Evolutionary conservation across 2,113 vertebrate genomes (phyloP).

Genomic region (Nesogale talazaci): DNA sequence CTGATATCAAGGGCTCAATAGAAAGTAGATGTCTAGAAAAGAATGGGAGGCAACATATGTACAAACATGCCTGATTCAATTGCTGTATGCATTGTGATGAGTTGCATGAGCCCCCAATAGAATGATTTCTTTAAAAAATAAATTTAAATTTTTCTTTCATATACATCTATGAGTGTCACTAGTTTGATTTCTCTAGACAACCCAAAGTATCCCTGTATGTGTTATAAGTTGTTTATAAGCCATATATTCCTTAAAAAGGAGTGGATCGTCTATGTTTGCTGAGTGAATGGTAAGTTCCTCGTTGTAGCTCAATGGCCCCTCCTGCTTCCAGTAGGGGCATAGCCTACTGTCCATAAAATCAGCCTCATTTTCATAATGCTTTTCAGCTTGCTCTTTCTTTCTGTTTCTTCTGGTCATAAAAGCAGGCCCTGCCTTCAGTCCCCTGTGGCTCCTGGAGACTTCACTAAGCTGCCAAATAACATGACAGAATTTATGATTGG

Average conservation of each 20-base stretch:
- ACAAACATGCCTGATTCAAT: no score
- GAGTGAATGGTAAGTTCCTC: not conserved
- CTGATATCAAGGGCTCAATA: no score
- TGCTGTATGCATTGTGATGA: no score
- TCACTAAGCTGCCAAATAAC: constrained; percentile 83
- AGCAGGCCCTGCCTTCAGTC: constrained; percentile 76
- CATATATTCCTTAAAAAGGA: not conserved
- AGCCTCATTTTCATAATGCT: constrained; percentile 22
- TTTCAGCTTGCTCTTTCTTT: constrained; percentile 48
- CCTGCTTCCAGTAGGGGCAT: not conserved
- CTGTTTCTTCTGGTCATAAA: constrained; percentile 73
- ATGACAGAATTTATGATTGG: constrained; percentile 82
- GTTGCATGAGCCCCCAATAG: no score
- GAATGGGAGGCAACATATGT: no score
- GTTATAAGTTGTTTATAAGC: not conserved
- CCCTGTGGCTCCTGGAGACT: constrained; percentile 80
- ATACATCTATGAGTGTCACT: no score
- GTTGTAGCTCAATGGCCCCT: not conserved
- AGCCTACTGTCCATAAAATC: not conserved
- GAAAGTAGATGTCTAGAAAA: no score
- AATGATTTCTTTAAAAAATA: no score
- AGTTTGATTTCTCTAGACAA: no score
- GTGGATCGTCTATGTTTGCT: not conserved
- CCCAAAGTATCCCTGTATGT: not conserved
- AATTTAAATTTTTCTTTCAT: no score